Evolutionary conservation across 2,113 vertebrate genomes (phyloP), one percentile per base, ranked within the genome.

Genomic region (Hydrochoerus hydrochaeris): DNA sequence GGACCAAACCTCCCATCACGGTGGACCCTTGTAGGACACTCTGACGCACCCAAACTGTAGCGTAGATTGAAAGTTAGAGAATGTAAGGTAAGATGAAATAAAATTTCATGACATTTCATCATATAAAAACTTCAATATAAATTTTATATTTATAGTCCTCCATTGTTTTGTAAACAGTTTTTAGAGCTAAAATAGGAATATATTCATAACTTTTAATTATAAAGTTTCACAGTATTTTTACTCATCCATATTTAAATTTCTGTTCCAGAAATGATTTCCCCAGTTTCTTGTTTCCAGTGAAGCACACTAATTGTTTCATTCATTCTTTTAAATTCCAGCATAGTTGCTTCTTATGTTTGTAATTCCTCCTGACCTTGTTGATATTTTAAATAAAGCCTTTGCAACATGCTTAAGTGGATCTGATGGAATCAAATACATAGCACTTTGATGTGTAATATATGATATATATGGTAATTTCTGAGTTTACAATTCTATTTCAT

Each of bases 401-500:
- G 49, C 14, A 54, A 92, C 49, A 69, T 17, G 84, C n/a, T 95
- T 90, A 88, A 97, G 14, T 92, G 46, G 57, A 58, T 67, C 49
- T 46, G 24, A 65, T 92, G 30, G 75, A 94, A 85, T 85, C 65
- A 88, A 87, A 93, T 85, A 82, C 35, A 52, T 0, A 57, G n/a
- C 46, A 90, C 12, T 58, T 85, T 82, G 24, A 46, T 73, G 73
- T 52, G 81, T 92, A 63, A 63, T 49, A 62, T 67, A 30, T 63
- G 73, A 93, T 44, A 94, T 89, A 85, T 78, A 84, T 80, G 22
- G 60, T 91, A 91, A 96, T 85, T 88, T 95, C 38, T 67, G 80
- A 91, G 26, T 94, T 32, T 88, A 84, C 80, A 63, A 54, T 86
- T 73, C n/a, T 35, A 69, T 85, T 95, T 92, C 81, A 24, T 96